Conservation (phyloP, 1,140 invertebrate species). For the Pseudomyrmex pallidus region DNA sequence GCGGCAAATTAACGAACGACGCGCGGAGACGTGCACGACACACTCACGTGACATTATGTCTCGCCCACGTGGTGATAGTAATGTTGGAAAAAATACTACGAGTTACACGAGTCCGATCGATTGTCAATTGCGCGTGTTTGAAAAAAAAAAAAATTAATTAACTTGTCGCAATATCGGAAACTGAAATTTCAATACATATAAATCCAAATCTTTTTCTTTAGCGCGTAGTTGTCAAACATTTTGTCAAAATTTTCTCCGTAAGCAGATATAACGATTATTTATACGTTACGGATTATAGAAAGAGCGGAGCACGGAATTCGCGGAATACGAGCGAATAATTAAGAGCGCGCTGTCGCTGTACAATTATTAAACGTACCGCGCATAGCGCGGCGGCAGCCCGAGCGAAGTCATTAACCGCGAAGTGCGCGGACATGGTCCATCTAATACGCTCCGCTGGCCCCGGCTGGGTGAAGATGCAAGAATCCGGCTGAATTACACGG, state of each 20-base stretch:
- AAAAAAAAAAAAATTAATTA: background rate
- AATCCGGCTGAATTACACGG: slow-evolving; percentile 70
- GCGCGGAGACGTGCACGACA: slow-evolving; percentile 59
- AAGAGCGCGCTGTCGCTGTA: slow-evolving; percentile 44
- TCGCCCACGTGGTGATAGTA: slow-evolving; percentile 62
- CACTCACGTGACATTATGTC: slow-evolving; percentile 54
- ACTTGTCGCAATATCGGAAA: background rate
- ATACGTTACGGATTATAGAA: slow-evolving; percentile 1
- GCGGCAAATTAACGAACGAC: slow-evolving; percentile 70
- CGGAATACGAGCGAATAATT: slow-evolving; percentile 36
- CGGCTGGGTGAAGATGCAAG: slow-evolving; percentile 67
- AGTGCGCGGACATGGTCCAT: slow-evolving; percentile 61
- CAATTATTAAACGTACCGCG: slow-evolving; percentile 55
- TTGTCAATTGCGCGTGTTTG: background rate
- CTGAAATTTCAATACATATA: background rate
- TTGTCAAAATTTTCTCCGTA: no score
- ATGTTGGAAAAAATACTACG: background rate
- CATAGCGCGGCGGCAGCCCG: slow-evolving; percentile 42
- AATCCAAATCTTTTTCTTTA: background rate
- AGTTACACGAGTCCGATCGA: background rate
- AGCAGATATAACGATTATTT: background rate
- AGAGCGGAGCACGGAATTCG: slow-evolving; percentile 27
- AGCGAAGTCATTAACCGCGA: slow-evolving; percentile 31
- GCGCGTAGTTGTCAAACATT: background rate
- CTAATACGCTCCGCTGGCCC: slow-evolving; percentile 64